A percentile compares a stretch with the other conserved stretches of the same genome.
Evolutionary conservation across 2,113 vertebrate genomes (phyloP).

Genomic region (Oreochromis tanganicae): DNA sequence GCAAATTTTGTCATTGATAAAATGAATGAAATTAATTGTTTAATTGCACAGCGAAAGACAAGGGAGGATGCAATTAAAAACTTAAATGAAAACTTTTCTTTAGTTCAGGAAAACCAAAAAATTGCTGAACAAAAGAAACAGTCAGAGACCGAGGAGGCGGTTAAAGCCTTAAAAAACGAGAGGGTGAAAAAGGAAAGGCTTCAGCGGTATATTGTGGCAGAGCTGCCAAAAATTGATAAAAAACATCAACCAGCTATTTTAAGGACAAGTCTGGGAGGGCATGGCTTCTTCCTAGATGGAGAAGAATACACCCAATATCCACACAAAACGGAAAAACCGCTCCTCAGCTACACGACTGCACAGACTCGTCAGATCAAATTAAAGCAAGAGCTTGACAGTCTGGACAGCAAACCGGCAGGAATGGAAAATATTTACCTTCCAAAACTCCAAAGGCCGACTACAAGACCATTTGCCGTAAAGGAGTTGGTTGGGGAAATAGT

Average conservation of each 20-base stretch:
- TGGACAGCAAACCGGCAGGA: not conserved
- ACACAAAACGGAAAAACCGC: accelerated
- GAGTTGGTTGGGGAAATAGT: not conserved
- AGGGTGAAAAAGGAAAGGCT: not conserved
- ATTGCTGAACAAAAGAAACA: accelerated
- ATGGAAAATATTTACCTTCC: not conserved
- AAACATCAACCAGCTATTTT: accelerated
- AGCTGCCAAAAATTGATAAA: not conserved
- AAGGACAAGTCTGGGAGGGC: accelerated
- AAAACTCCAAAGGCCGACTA: accelerated
- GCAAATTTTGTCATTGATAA: accelerated
- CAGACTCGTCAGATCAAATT: accelerated
- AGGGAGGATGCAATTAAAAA: not conserved
- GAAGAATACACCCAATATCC: not conserved
- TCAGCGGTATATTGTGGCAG: accelerated
- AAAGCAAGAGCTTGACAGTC: not conserved
- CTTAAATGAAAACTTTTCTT: not conserved
- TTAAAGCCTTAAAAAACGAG: not conserved
- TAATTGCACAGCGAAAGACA: not conserved
- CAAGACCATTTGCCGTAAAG: not conserved
- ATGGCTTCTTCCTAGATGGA: accelerated
- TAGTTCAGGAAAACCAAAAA: accelerated
- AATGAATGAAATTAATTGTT: accelerated
- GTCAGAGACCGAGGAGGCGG: not conserved
- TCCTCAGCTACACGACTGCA: not conserved